phyloP scores from a whole-genome alignment of 1,140 invertebrate species.

The Lutraria rhynchaena region DNA sequence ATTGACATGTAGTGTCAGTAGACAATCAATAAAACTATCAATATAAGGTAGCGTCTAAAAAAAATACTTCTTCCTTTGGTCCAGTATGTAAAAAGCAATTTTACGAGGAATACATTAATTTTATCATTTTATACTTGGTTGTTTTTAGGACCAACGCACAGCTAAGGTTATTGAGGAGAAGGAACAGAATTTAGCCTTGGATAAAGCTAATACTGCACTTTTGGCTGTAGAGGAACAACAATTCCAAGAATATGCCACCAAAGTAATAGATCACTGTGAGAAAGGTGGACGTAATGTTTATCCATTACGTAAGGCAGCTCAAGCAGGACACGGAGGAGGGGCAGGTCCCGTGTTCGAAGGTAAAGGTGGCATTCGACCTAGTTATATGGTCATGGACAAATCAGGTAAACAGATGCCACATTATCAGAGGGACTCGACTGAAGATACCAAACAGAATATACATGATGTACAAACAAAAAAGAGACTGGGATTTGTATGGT shows the following conservation, averaged over 20 bases:
- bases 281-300: conserved; percentile 80
- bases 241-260: conserved; percentile 81
- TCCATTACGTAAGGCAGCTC: conserved; percentile 79
- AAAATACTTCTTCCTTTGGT: too few species aligned
- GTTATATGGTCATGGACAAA: conserved; percentile 79
- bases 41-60: too few species aligned
- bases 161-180: conserved; percentile 61
- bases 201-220: conserved; percentile 75
- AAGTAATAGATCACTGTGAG: conserved; percentile 81
- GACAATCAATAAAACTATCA: too few species aligned
- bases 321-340: conserved; percentile 77
- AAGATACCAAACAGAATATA: conserved; percentile 77
- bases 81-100: too few species aligned
- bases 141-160: conserved; percentile 68
- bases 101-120: too few species aligned
- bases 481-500: conserved; percentile 81
- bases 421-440: conserved; percentile 75
- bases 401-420: conserved; percentile 79
- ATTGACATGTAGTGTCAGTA: too few species aligned
- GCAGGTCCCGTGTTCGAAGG: conserved; percentile 77
- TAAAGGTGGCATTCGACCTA: conserved; percentile 79
- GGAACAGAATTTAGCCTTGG: conserved; percentile 72
- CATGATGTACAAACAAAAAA: conserved; percentile 75
- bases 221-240: conserved; percentile 79
- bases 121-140: too few species aligned